A percentile compares a stretch with the other conserved stretches of the same genome.
Conservation (phyloP, 2,888 invertebrate genomes). For the Mellilla xanthometata region DNA sequence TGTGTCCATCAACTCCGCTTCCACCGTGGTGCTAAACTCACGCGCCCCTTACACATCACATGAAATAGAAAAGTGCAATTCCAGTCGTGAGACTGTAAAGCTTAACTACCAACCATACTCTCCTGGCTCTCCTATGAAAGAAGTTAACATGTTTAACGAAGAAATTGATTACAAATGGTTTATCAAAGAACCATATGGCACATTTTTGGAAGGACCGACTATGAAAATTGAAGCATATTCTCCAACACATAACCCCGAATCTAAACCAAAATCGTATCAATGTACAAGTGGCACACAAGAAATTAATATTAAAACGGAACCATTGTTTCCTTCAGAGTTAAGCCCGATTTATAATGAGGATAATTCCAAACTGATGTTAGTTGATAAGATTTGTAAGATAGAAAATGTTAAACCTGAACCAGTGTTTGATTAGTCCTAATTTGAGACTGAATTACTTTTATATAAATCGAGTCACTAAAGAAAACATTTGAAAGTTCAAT, state of each 20-base stretch:
- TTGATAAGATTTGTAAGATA: neutral
- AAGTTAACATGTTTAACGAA: neutral
- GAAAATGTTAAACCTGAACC: slow-evolving; percentile 5
- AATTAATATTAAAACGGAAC: slow-evolving; percentile 15
- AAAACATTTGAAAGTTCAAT: too few species aligned
- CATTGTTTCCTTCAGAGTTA: slow-evolving; percentile 1
- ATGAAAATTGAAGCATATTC: slow-evolving; percentile 23
- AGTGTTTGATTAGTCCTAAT: neutral
- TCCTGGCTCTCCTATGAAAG: slow-evolving; percentile 1
- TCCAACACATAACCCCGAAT: slow-evolving; percentile 7
- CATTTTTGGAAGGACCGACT: too few species aligned
- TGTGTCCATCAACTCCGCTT: slow-evolving; percentile 17
- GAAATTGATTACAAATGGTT: neutral
- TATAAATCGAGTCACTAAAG: too few species aligned
- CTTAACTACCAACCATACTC: slow-evolving; percentile 2
- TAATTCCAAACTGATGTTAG: neutral
- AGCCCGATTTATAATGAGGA: slow-evolving; percentile 6
- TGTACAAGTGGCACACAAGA: slow-evolving; percentile 14
- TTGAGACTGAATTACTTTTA: too few species aligned
- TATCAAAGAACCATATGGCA: too few species aligned
- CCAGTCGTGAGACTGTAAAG: slow-evolving; percentile 5
- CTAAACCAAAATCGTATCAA: neutral
- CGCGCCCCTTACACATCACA: slow-evolving; percentile 4
- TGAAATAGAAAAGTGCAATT: slow-evolving; percentile 5
- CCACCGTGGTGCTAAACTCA: slow-evolving; percentile 18